phyloP scores from a whole-genome alignment of 2,888 invertebrate species.

The Leptopterna dolabrata region DNA sequence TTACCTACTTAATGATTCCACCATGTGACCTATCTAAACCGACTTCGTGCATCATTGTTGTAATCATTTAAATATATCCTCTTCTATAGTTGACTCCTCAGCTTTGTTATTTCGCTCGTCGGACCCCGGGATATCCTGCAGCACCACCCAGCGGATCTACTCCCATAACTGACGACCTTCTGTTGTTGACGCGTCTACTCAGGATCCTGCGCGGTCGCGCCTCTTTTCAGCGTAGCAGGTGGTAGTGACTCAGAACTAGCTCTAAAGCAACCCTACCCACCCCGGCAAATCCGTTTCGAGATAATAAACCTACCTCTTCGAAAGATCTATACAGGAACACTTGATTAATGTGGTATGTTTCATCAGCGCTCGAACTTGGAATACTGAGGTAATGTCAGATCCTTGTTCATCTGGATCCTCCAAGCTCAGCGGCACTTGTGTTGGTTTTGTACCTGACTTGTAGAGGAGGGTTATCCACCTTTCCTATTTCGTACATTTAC shows the following conservation, averaged over 20 bases:
- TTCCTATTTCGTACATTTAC: no score
- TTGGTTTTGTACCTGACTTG: no score
- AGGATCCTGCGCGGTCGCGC: not conserved
- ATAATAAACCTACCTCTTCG: not conserved
- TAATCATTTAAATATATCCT: no score
- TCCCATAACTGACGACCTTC: not conserved
- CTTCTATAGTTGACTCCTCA: not conserved
- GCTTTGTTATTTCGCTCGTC: not conserved
- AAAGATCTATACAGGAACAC: not conserved
- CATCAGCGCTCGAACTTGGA: no score
- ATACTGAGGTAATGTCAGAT: no score
- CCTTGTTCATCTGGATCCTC: no score
- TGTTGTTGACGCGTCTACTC: not conserved
- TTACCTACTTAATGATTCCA: not conserved
- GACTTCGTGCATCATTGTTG: no score
- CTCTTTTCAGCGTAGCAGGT: not conserved
- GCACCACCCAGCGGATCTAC: not conserved
- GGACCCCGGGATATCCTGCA: not conserved
- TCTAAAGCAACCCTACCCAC: not conserved
- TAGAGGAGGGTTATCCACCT: no score
- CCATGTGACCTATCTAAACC: no score
- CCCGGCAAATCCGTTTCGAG: not conserved
- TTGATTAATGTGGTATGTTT: no score
- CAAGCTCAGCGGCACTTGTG: no score
- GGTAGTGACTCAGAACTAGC: not conserved